Base-by-base conservation (phyloP, 2,888 invertebrate genomes). In the Tyria jacobaeae region DNA sequence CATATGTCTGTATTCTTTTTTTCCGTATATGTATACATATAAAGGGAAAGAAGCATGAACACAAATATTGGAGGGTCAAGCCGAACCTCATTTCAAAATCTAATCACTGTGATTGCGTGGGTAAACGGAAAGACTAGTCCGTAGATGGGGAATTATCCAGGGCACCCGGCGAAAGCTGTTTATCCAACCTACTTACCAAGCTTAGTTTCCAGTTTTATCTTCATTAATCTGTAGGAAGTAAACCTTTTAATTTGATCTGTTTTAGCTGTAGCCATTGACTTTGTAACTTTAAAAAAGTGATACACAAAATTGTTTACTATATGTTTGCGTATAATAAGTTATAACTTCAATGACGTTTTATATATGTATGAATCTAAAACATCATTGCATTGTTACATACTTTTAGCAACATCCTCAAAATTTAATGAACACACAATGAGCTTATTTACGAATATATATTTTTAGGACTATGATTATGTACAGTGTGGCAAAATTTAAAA, bases 151-250 rank as follows among this genome's bases (percentile, higher is more conserved):
- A 47, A 41, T 75, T 78, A 76, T 72, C 69, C 76, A 74, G 63
- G 64, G 57, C 62, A 60, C 37, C 60, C 51, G 21, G 57, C 49
- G 35, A 70, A 73, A 74, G 65, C 76, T 74, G 76, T 78, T 74
- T 76, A 74, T 78, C 66, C 69, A 61, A 70, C 72, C 67, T 69
- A 78, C 70, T 70, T 72, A 70, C 67, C 50, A 14, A 55, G 65
- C 56, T 75, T 60, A 69, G 59, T 61, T 37, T 64, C 64, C 65
- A 70, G 57, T 79, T 73, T 70, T 72, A 70, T 76, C 76, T 69
- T 56, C 66, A 69, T 74, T 68, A 69, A 75, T 77, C 62, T 70
- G 49, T 62, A 54, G 49, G 57, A 37, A 62, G 47, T 15, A 61
- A 65, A 54, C 57, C 62, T 62, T 64, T 62, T 66, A 64, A 73